Base-by-base conservation (phyloP, 1,140 invertebrate genomes). In the Probaryconus sp. region DNA sequence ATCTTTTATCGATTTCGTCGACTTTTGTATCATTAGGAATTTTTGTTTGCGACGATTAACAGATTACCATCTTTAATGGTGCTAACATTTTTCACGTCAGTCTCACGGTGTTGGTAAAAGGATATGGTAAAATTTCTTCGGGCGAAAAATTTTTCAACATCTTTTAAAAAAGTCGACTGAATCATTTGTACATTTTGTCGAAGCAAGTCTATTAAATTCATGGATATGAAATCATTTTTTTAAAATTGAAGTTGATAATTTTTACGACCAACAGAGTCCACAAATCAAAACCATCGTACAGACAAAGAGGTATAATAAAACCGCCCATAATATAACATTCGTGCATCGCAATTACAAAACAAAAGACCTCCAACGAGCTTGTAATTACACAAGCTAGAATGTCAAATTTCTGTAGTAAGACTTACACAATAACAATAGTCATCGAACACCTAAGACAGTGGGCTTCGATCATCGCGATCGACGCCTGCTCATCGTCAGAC, bases 1-100 rank as follows among this genome's bases (percentile, higher is more conserved):
- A 65, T 67, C 53, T 65, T 63, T 67, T 63, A 73, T 67, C 48
- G 70, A 63, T 67, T 63, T 53, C 35, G 21, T 38, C 11, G 43
- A 67, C 30, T 55, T 21, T 9, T 13, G 35, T 43, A 55, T 73
- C 55, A 67, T 73, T 67, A 55, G 33, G 50, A 40, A 67, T 61
- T 64, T 65, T 72, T 64, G 53, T 45, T 53, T 71, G 28, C 61
- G 63, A 28, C 28, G 63, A 64, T 68, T 68, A 51, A 16, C 17
- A 63, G 56, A 74, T 68, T 68, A 63, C 50, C 55, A 68, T 68
- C 63, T 63, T 33, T 7, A 7, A 14, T 16, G 35, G 14, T 14
- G 47, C 1, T 11, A 17, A n/a, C 37, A 63, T 73, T 73, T 67
- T 73, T 73, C 53, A 40, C 51, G 55, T 64, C n/a, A 63, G 56